phyloP scores from a whole-genome alignment of 1,140 invertebrate genomes.

The Caerostris darwini region DNA sequence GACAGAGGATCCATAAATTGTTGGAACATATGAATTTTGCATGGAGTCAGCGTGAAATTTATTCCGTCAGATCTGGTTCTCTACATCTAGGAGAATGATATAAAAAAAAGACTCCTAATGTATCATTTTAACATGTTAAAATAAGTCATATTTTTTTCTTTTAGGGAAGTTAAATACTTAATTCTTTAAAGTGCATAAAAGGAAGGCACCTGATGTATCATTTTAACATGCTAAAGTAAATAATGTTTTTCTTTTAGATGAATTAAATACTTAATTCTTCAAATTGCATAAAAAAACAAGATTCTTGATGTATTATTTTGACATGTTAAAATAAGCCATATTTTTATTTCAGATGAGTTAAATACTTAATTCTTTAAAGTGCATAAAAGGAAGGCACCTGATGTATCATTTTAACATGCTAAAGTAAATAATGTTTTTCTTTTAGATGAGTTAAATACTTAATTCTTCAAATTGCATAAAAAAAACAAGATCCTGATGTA shows the following conservation, averaged over 20 bases:
- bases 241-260: no score
- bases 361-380: neutral
- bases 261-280: no score
- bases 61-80: neutral
- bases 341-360: neutral
- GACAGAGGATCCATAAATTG: conserved; percentile 43
- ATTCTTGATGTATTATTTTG: no score
- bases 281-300: no score
- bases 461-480: no score
- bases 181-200: neutral
- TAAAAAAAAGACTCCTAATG: neutral
- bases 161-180: neutral
- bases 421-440: no score
- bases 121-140: neutral
- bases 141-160: neutral
- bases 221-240: no score
- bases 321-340: neutral
- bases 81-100: no score
- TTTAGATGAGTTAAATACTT: no score
- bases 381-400: no score
- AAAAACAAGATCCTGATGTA: neutral
- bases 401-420: no score
- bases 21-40: conserved; percentile 42
- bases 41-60: conserved; percentile 17
- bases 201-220: no score